phyloP scores from a whole-genome alignment of 92 coral and sea anemone species.

The Phymanthus crucifer region DNA sequence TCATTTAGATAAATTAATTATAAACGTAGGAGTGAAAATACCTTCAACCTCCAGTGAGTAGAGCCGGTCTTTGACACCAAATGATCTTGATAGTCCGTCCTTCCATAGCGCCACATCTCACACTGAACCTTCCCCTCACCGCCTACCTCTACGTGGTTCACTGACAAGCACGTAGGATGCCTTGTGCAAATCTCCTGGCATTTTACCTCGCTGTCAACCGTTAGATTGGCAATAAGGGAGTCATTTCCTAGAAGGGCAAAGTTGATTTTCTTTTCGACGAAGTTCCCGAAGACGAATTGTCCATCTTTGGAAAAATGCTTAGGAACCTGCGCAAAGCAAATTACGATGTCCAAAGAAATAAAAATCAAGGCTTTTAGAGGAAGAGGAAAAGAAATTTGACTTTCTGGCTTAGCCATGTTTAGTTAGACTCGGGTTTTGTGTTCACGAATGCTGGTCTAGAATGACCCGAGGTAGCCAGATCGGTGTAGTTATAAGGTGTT shows the following conservation, averaged over 20 bases:
- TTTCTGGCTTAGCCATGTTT: not conserved
- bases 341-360: not conserved
- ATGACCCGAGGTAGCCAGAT: no score
- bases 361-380: not conserved
- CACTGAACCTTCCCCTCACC: not conserved
- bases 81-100: not conserved
- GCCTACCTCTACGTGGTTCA: not conserved
- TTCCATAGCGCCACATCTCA: not conserved
- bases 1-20: no score
- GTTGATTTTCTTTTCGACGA: not conserved
- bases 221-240: not conserved
- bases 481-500: no score
- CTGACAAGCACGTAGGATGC: not conserved
- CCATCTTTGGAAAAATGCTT: not conserved
- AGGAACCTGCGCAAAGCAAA: not conserved
- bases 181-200: not conserved
- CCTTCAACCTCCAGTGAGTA: not conserved
- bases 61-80: not conserved
- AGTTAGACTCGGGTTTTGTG: no score
- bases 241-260: not conserved
- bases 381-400: no score
- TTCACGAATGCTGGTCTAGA: no score
- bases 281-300: not conserved
- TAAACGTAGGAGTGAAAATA: not conserved
- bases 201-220: not conserved